A percentile compares a stretch with the other conserved stretches of the same genome.
Conservation (phyloP, 2,113 vertebrate species). For the Grallaria varia region DNA sequence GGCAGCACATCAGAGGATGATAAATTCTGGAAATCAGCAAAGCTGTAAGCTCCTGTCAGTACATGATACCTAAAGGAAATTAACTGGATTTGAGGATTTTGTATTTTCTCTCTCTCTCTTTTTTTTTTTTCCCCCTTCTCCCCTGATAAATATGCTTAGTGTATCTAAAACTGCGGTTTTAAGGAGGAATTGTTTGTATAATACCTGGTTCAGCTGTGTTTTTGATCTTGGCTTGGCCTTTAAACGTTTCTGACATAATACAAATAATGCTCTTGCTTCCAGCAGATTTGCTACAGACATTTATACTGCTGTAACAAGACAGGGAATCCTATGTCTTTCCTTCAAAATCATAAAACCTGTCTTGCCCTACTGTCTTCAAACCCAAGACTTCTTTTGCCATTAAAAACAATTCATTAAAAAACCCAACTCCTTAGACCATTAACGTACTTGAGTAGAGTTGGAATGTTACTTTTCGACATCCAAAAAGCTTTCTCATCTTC, state of each 20-base stretch:
- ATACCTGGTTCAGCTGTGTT: not conserved
- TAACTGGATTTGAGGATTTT: constrained; percentile 2
- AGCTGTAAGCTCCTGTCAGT: constrained; percentile 72
- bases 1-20: constrained; percentile 70
- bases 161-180: not conserved
- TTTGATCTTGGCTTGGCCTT: not conserved
- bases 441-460: constrained; percentile 83
- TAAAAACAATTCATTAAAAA: not conserved
- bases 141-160: not conserved
- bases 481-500: constrained; percentile 83
- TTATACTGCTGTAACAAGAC: not conserved
- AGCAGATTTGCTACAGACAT: not conserved
- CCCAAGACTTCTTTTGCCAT: not conserved
- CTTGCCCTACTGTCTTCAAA: not conserved
- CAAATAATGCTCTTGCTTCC: not conserved
- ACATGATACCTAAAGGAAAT: constrained; percentile 81
- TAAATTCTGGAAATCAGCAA: constrained; percentile 72
- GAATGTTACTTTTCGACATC: constrained; percentile 78
- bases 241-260: not conserved
- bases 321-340: not conserved
- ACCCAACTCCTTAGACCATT: not conserved
- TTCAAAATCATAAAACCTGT: not conserved
- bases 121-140: rapidly evolving
- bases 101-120: not conserved
- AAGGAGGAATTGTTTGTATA: not conserved